Evolutionary conservation across 35 echinoderm and acorn worm genomes (phyloP), one percentile per base, ranked within the genome.

Genomic region (Acanthaster planci): DNA sequence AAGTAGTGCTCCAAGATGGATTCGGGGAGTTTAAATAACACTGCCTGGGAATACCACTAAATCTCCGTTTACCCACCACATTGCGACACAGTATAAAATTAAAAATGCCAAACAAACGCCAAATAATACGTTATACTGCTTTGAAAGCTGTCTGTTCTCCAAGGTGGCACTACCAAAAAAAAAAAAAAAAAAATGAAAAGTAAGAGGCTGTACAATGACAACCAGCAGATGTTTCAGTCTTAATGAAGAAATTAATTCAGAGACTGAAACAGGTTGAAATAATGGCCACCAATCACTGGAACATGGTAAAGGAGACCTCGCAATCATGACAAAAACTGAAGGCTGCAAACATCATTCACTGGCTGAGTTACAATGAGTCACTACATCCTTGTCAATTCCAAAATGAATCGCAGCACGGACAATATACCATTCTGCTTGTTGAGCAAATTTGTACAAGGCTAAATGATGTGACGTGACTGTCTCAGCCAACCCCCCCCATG

Each of bases 341-440:
- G 64, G 64, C 64, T 26, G 34, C 10, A 10, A 35, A 72, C 26
- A 72, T 72, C 64, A 72, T 34, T 72, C 26, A 26, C 23, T 29
- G 64, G 64, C 34, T 72, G 64, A 72, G 23, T 72, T 72, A 34
- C 64, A 72, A 72, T 72, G 64, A 72, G 64, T 72, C 64, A 72
- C 26, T 26, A 6, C 42, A 72, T 26, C 64, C 64, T 72, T 29
- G 64, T 72, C 42, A 47, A 59, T 18, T 59, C 19, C 56, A n/a
- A 59, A 72, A 72, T 72, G 64, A 72, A 72, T 72, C 30, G 14
- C 23, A 14, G 34, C 30, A 29, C 64, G 9, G 30, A 72, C 64
- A 72, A 72, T 26, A n/a, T n/a, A 47, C 42, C 42, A 47, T 47
- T 47, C 12, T 47, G 42, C 4, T 47, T 47, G 12, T 47, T 47